Percentiles rank a stretch among this genome's conserved stretches.
Evolutionary conservation across 2,797 vertebrate species (phyloP).

Genomic region (Salmo trutta): DNA sequence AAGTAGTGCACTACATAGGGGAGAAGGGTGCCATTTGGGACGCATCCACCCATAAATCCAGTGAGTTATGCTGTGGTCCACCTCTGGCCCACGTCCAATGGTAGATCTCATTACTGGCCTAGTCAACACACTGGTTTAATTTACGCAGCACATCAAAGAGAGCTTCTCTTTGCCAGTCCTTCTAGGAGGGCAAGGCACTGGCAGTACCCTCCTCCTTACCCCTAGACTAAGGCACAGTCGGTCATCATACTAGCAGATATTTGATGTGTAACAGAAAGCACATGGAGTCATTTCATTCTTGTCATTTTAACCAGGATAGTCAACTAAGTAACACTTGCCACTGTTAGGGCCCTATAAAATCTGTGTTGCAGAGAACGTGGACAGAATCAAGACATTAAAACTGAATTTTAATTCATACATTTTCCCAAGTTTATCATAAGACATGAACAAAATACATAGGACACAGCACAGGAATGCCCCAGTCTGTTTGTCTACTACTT

Average conservation of each 20-base stretch:
- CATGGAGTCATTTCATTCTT: background rate
- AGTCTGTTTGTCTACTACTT: too few relatives aligned
- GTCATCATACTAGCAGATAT: background rate
- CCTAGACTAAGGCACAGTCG: background rate
- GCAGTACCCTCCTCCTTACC: background rate
- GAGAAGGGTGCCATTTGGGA: background rate
- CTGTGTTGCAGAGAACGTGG: too few relatives aligned
- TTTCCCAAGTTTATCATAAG: too few relatives aligned
- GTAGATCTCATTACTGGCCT: background rate
- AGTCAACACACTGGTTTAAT: slow-evolving; percentile 1
- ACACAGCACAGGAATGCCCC: too few relatives aligned
- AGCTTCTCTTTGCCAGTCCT: background rate
- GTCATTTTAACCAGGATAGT: background rate
- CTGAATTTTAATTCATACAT: too few relatives aligned
- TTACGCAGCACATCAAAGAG: slow-evolving; percentile 5
- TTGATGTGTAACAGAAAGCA: background rate
- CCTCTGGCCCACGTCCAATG: background rate
- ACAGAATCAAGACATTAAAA: too few relatives aligned
- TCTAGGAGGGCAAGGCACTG: background rate
- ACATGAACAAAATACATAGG: too few relatives aligned
- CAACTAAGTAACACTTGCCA: too few relatives aligned
- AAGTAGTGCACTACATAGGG: background rate
- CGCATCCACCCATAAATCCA: background rate
- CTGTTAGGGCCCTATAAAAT: too few relatives aligned
- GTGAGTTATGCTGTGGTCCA: background rate